Percentiles rank a stretch among this genome's conserved stretches.
phyloP scores from a whole-genome alignment of 2,797 vertebrate genomes.

The Heliangelus exortis region DNA sequence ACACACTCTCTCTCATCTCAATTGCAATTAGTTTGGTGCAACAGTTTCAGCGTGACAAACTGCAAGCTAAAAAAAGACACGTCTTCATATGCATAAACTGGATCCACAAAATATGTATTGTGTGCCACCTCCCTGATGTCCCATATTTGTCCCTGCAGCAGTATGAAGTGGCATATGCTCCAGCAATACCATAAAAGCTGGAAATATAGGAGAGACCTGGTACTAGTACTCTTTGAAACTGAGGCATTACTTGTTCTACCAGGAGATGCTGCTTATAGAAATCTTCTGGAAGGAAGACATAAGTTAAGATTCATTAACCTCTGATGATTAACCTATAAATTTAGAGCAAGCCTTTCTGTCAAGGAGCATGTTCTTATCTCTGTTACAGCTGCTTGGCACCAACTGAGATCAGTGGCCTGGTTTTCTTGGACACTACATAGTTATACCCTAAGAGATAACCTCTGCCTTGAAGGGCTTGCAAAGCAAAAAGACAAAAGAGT shows the following conservation, averaged over 20 bases:
- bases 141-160: constrained; percentile 32
- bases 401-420: neutral
- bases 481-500: constrained; percentile 22
- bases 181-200: neutral
- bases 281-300: neutral
- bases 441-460: neutral
- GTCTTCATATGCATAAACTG: constrained; percentile 8
- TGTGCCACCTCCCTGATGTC: constrained; percentile 33
- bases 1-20: neutral
- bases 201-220: neutral
- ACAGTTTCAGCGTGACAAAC: neutral
- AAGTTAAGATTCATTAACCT: neutral
- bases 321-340: neutral
- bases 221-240: neutral
- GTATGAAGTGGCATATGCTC: constrained; percentile 10
- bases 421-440: neutral
- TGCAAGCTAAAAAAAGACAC: constrained; percentile 35
- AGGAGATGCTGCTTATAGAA: neutral
- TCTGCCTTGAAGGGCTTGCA: constrained; percentile 8
- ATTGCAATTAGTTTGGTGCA: neutral
- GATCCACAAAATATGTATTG: constrained; percentile 2
- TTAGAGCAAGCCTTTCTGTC: neutral
- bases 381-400: neutral
- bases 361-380: neutral
- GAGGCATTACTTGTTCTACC: neutral